Conservation (phyloP, 2,113 vertebrate genomes). For the Cebidichthys violaceus region DNA sequence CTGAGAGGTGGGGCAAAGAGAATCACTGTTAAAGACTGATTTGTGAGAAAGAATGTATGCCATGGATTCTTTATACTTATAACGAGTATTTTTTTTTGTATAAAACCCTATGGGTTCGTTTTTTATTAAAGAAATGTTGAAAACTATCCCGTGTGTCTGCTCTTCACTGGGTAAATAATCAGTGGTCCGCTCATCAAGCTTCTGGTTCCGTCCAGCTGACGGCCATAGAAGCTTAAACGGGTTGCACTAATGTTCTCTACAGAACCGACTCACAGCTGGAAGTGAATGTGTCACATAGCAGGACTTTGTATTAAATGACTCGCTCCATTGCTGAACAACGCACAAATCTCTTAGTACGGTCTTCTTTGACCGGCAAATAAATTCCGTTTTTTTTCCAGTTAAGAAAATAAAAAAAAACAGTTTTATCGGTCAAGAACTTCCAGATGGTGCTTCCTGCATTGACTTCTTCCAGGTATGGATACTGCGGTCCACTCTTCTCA, state of each 20-base stretch:
- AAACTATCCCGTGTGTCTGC: constrained; percentile 13
- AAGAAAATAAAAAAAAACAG: too few relatives aligned
- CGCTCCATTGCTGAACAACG: not conserved
- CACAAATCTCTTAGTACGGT: too few relatives aligned
- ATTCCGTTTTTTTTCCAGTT: too few relatives aligned
- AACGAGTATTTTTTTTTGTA: constrained; percentile 75
- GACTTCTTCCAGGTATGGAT: too few relatives aligned
- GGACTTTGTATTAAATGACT: not conserved
- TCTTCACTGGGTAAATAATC: not conserved
- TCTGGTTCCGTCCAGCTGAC: not conserved
- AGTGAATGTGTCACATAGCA: not conserved
- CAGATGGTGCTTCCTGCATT: too few relatives aligned
- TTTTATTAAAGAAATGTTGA: constrained; percentile 71
- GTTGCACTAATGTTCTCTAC: not conserved
- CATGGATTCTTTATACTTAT: constrained; percentile 54
- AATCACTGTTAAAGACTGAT: constrained; percentile 60
- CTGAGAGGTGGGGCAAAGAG: constrained; percentile 23
- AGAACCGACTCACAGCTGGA: not conserved
- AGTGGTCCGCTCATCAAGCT: too few relatives aligned
- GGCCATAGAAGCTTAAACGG: rapidly evolving
- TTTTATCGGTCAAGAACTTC: too few relatives aligned
- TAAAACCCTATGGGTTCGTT: constrained; percentile 78
- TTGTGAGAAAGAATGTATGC: constrained; percentile 56
- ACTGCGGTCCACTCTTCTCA: too few relatives aligned
- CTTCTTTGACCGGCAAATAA: too few relatives aligned